phyloP scores from a whole-genome alignment of 2,888 invertebrate species.

The Agrenia bidenticulata region DNA sequence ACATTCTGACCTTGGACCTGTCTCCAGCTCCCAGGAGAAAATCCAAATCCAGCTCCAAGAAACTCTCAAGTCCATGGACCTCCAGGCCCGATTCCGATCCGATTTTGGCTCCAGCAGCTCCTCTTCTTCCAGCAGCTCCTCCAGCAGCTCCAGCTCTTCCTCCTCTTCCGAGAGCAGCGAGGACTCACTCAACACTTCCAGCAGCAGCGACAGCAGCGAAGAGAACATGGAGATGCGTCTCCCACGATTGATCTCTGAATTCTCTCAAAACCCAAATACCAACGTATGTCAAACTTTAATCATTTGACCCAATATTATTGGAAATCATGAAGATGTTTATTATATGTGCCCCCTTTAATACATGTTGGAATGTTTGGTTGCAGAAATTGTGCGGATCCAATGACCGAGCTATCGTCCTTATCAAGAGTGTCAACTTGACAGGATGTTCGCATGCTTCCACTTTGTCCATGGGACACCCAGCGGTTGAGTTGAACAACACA shows the following conservation, averaged over 20 bases:
- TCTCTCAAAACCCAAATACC: neutral
- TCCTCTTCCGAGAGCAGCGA: constrained; percentile 6
- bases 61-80: neutral
- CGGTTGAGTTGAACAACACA: constrained; percentile 13
- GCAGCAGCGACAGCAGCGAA: neutral
- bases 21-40: neutral
- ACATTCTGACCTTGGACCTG: neutral
- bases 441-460: neutral
- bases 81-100: neutral
- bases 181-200: neutral
- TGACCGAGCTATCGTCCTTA: neutral
- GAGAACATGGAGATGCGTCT: neutral
- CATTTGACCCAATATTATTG: neutral
- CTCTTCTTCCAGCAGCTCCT: constrained; percentile 11
- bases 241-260: neutral
- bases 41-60: neutral
- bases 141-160: constrained; percentile 2
- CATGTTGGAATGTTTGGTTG: too few species aligned
- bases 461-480: constrained; percentile 16
- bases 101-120: constrained; percentile 18
- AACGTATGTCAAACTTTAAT: neutral
- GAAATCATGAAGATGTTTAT: neutral
- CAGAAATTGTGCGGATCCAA: neutral
- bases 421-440: constrained; percentile 7
- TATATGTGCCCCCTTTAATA: neutral